Evolutionary conservation across 2,113 vertebrate genomes (phyloP), one percentile per base, ranked within the genome.

Genomic region (Pachyramphus minor): DNA sequence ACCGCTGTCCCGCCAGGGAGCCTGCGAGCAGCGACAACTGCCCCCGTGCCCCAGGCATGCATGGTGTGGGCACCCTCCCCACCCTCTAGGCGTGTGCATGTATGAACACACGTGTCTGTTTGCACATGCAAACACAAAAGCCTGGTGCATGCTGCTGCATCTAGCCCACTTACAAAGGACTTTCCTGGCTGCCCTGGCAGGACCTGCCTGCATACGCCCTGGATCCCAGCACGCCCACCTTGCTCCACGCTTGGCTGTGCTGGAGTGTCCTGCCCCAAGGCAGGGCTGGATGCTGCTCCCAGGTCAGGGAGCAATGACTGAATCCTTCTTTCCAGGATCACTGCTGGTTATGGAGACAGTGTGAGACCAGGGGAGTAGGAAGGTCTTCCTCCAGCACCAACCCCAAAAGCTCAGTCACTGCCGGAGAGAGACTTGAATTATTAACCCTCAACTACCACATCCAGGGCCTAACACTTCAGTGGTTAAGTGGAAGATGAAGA

Each of bases 61-160:
- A 14, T 78, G 31, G 41, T 6, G 20, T 8, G 35, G 59, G 80
- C 84, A 84, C 25, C 31, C 10, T 66, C 44, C 84, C 42, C 23
- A 8, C 24, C 59, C 42, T 58, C 84, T 2, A 0, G 44, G 33
- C 44, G 37, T 0, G 1, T 28, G 35, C 27, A 28, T 0, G 5
- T 31, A 37, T 4, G 24, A 77, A 19, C 52, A 60, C 1, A 5
- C 0, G 0, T 14, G 62, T 23, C 44, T 2, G 0, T 73, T 5
- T 2, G 4, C 47, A 55, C 1, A 2, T 2, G 63, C 44, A 41
- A 49, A 49, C 25, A 39, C 52, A 47, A 44, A 72, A 68, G 20
- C 49, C 8, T 37, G 41, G 44, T 24, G 75, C 50, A 27, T 0
- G 2, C 4, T 0, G 0, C 13, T 2, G 1, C 39, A 25, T 50